These are phyloP conservation scores for Lucilia sericata DNA, from an alignment of 1,140 invertebrate species.

Conservation along the genomic window DNA sequence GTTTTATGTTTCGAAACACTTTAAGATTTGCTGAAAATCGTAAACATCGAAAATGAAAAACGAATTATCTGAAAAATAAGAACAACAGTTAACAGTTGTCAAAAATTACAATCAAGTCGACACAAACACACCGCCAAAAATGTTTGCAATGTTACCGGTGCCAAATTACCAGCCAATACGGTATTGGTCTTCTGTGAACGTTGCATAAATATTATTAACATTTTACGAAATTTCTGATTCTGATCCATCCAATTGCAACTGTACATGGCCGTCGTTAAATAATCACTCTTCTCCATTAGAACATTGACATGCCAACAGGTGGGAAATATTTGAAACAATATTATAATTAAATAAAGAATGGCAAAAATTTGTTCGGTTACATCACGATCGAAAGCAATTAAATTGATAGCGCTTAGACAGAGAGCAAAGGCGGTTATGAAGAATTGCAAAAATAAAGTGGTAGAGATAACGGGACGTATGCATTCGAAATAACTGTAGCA, in stretches of 20 bases:
- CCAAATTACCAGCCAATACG: conserved; percentile 45
- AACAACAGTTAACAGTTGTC: background rate
- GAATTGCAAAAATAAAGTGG: conserved; percentile 47
- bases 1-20: no score
- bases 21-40: conserved; percentile 38
- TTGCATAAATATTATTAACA: conserved; percentile 49
- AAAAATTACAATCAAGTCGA: background rate
- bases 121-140: conserved; percentile 40
- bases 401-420: conserved; percentile 46
- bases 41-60: conserved; percentile 47
- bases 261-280: conserved; percentile 47
- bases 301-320: conserved; percentile 47
- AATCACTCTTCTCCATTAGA: conserved; percentile 38
- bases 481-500: conserved; percentile 42
- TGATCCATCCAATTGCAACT: conserved; percentile 46
- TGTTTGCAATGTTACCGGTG: conserved; percentile 47
- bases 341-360: conserved; percentile 27
- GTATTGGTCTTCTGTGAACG: conserved; percentile 43
- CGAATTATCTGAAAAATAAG: conserved; percentile 45
- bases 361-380: conserved; percentile 38
- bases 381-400: conserved; percentile 37
- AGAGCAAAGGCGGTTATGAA: conserved; percentile 45
- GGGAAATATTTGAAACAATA: conserved; percentile 45
- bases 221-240: conserved; percentile 46
- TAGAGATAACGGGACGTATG: conserved; percentile 44